These are phyloP conservation scores for Sarcophaga subvicina DNA, from an alignment of 2,888 invertebrate species.

Conservation along the genomic window DNA sequence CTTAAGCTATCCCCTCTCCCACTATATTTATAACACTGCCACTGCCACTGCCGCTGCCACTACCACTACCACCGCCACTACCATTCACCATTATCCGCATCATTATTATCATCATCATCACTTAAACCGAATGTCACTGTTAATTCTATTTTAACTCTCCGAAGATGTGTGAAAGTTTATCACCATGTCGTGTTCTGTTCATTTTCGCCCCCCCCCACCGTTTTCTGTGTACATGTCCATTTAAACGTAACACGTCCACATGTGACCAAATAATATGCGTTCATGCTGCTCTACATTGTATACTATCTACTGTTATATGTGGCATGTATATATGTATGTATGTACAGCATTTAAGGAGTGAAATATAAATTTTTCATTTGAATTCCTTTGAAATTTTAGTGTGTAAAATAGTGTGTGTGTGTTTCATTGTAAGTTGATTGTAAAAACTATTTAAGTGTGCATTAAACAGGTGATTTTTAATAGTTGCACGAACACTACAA, in stretches of 20 bases:
- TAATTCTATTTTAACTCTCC: constrained; percentile 60
- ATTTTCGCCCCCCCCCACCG: background rate
- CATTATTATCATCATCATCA: constrained; percentile 38
- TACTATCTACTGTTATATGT: too few relatives aligned
- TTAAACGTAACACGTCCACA: constrained; percentile 12
- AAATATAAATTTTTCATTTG: too few relatives aligned
- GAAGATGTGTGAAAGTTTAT: constrained; percentile 58
- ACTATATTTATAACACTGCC: too few relatives aligned
- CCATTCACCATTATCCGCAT: background rate
- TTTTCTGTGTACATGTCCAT: background rate
- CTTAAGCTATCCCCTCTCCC: background rate
- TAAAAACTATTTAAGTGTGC: too few relatives aligned
- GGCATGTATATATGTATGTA: background rate
- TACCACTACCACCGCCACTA: constrained; percentile 9
- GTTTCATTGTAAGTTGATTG: too few relatives aligned
- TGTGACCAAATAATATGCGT: background rate
- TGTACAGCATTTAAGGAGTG: too few relatives aligned
- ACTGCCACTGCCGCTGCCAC: constrained; percentile 1
- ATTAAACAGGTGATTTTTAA: too few relatives aligned
- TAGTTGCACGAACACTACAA: too few relatives aligned
- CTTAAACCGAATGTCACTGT: constrained; percentile 50
- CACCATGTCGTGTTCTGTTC: constrained; percentile 32
- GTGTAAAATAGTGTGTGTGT: too few relatives aligned
- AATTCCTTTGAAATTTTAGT: too few relatives aligned
- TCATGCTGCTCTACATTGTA: background rate